Conservation (phyloP, 1,140 invertebrate genomes). For the Nymphalis io region DNA sequence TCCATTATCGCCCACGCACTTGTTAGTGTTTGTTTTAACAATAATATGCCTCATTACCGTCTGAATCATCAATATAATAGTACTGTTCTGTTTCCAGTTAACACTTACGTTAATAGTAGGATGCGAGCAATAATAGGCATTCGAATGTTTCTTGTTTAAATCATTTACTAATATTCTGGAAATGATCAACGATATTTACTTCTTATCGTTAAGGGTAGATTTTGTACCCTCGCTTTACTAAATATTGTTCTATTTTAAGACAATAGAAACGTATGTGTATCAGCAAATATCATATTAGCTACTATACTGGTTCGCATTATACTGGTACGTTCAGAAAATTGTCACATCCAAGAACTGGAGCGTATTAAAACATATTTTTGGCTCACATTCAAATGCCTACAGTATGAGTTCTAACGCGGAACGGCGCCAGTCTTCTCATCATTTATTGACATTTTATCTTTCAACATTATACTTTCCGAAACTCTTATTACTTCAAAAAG, state of each 20-base stretch:
- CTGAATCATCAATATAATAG: constrained; percentile 34
- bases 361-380: constrained; percentile 39
- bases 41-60: constrained; percentile 37
- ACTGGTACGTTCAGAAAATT: constrained; percentile 13
- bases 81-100: constrained; percentile 21
- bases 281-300: constrained; percentile 1
- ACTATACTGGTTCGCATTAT: not conserved
- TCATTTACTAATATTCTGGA: too few species aligned
- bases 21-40: constrained; percentile 41
- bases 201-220: not conserved
- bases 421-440: constrained; percentile 36
- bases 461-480: not conserved
- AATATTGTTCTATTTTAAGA: not conserved
- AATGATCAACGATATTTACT: not conserved
- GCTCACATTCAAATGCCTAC: constrained; percentile 39
- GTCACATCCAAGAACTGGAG: constrained; percentile 27
- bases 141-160: not conserved
- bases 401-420: constrained; percentile 25
- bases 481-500: constrained; percentile 13
- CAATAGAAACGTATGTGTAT: not conserved
- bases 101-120: not conserved
- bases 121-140: not conserved
- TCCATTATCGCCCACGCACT: constrained; percentile 33
- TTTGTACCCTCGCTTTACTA: not conserved
- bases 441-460: constrained; percentile 14